Evolutionary conservation across 2,888 invertebrate species (phyloP), one percentile per base, ranked within the genome.

Genomic region (Cosmia pyralina): DNA sequence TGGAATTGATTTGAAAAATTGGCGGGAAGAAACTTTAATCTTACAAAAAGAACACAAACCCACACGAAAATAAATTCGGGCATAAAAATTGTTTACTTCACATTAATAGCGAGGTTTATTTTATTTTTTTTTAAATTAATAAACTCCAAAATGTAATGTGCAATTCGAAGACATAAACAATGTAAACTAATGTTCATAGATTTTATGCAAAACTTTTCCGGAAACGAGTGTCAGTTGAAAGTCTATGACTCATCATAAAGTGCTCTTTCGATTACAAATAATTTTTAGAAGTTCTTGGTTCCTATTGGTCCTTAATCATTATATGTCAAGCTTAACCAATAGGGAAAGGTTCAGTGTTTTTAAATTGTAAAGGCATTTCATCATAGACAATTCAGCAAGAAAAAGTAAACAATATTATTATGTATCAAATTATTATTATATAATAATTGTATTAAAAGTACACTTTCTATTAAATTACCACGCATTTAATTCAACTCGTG

Each of bases 211-310:
- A 91, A 93, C 90, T 93, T 93, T 92, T 92, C 96, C 96, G 96
- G 96, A 96, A 96, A 95, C 94, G 95, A 94, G 96, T 96, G 96
- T 96, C 96, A 94, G 83, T 89, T 91, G 88, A 92, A 92, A 93
- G 93, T 94, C 93, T 94, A 94, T 95, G 95, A 95, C 94, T 96
- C 95, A 96, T 93, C 93, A 85, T 75, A 88, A 88, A 88, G 84
- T 92, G 84, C 84, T 90, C 80, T 93, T 91, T 93, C 89, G 72
- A 85, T 91, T 90, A 89, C 90, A 86, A 82, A 84, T 82, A 79
- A 63, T 48, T 64, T n/a, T 57, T 52, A 19, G 53, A 4, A 70
- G 19, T 77, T 17, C 78, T 70, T 15, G 28, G 28, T 65, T 86
- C 1, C 65, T 58, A 90, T 90, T 90, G 90, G 90, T 44, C 19